A percentile compares a stretch with the other conserved stretches of the same genome.
Conservation (phyloP, 2,113 vertebrate species). For the Lycocorax pyrrhopterus region DNA sequence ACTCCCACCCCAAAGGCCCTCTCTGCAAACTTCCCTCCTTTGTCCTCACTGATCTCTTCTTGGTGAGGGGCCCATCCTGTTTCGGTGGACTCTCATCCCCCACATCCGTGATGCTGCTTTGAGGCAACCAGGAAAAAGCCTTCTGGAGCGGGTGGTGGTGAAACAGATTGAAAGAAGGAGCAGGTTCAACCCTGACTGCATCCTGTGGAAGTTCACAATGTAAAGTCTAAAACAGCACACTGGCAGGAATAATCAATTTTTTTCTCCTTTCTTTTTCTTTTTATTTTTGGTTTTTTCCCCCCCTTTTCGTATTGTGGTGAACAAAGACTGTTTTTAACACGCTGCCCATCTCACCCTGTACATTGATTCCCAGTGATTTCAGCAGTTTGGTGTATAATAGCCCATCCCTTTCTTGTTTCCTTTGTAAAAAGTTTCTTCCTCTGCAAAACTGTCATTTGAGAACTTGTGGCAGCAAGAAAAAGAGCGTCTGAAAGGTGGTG, state of each 20-base stretch:
- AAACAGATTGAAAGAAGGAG: background rate
- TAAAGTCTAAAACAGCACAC: background rate
- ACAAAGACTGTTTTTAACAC: background rate
- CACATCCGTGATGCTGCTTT: background rate
- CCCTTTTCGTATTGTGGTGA: background rate
- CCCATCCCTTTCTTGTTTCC: background rate
- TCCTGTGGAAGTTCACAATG: background rate
- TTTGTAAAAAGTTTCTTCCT: slow-evolving; percentile 24
- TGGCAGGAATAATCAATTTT: background rate
- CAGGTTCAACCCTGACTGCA: background rate
- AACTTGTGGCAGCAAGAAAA: background rate
- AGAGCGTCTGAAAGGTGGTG: background rate
- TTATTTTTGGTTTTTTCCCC: background rate
- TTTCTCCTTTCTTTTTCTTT: background rate
- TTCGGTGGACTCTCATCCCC: background rate
- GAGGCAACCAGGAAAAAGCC: background rate
- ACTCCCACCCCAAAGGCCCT: background rate
- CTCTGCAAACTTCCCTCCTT: background rate
- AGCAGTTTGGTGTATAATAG: background rate
- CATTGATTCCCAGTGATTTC: background rate
- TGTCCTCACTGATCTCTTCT: background rate
- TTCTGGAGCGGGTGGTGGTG: background rate
- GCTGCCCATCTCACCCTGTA: slow-evolving; percentile 12
- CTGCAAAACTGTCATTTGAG: background rate
- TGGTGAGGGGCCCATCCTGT: background rate